Conservation (phyloP, 2,888 invertebrate genomes). For the Agriotes lineatus region DNA sequence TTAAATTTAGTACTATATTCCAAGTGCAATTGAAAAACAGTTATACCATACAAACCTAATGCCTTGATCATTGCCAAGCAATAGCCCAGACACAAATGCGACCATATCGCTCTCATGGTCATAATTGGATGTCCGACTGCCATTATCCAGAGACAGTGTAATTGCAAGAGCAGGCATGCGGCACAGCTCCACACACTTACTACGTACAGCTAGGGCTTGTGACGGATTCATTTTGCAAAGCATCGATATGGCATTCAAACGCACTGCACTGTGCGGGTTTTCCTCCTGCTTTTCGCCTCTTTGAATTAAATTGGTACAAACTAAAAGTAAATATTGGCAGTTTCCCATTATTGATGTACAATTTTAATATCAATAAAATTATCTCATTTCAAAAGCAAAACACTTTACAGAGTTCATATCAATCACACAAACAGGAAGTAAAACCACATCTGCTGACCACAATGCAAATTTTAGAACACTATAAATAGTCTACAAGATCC, state of each 20-base stretch:
- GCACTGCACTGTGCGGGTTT: conserved; percentile 80
- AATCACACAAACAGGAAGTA: not conserved
- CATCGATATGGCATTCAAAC: conserved; percentile 80
- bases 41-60: conserved; percentile 64
- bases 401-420: too few species aligned
- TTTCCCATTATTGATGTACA: too few species aligned
- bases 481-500: too few species aligned
- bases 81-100: conserved; percentile 81
- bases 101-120: conserved; percentile 64
- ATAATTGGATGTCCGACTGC: conserved; percentile 51
- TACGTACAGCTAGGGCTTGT: conserved; percentile 85
- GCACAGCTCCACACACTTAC: conserved; percentile 90
- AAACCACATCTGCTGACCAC: too few species aligned
- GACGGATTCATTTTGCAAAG: conserved; percentile 92
- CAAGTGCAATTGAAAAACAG: not conserved
- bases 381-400: too few species aligned
- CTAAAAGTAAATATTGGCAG: conserved; percentile 71
- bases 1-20: too few species aligned
- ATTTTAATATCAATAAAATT: too few species aligned
- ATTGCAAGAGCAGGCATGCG: conserved; percentile 92
- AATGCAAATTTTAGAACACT: too few species aligned
- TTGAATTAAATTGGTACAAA: conserved; percentile 85
- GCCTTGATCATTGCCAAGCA: conserved; percentile 88
- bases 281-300: conserved; percentile 95
- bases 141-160: conserved; percentile 81